Evolutionary conservation across 2,797 vertebrate genomes (phyloP).

Genomic region (Tapera naevia): DNA sequence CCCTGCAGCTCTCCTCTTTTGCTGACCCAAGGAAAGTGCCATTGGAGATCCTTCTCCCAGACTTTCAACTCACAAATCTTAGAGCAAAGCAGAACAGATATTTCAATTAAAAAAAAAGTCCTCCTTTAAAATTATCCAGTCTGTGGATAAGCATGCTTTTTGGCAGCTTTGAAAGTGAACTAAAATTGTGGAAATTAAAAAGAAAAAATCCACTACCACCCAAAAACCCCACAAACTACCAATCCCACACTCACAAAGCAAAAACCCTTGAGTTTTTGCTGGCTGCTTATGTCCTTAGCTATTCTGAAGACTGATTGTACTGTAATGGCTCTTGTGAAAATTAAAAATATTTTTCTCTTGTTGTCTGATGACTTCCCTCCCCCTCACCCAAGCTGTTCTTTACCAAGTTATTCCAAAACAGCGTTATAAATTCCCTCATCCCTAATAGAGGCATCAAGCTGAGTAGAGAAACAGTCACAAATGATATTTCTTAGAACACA

Average conservation of each 20-base stretch:
- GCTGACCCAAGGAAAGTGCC: background rate
- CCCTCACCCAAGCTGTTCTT: background rate
- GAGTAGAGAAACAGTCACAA: background rate
- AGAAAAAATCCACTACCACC: background rate
- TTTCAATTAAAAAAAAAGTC: background rate
- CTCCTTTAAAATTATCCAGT: background rate
- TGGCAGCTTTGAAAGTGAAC: background rate
- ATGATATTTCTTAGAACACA: background rate
- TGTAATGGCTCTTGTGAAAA: background rate
- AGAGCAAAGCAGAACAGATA: background rate
- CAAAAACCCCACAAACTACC: background rate
- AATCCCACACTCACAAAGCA: fast-evolving
- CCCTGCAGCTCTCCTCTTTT: background rate
- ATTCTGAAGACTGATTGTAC: background rate
- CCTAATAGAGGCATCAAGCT: background rate
- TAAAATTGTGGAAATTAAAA: background rate
- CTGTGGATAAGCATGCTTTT: background rate
- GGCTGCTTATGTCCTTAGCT: background rate
- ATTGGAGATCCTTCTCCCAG: background rate
- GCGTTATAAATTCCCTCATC: background rate
- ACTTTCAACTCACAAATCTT: background rate
- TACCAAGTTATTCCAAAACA: background rate
- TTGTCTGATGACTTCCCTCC: background rate
- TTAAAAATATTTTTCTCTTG: background rate
- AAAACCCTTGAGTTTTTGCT: background rate